Conservation (phyloP, 2,888 invertebrate species). For the Tetragonula carbonaria region DNA sequence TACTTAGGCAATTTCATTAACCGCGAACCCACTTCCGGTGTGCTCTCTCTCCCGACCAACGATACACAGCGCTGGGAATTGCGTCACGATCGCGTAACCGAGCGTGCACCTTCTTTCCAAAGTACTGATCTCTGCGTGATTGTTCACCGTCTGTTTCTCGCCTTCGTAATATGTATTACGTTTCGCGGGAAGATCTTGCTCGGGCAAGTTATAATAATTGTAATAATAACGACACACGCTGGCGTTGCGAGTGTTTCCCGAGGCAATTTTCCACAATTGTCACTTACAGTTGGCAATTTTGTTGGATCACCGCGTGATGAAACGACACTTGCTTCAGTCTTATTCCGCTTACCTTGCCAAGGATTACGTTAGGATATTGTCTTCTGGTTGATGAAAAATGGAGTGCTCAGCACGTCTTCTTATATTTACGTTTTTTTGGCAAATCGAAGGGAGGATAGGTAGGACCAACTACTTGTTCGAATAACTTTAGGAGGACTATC, state of each 20-base stretch:
- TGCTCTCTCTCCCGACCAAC: slow-evolving; percentile 18
- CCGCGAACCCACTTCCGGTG: slow-evolving; percentile 56
- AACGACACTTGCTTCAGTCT: too few species aligned
- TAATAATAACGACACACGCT: background rate
- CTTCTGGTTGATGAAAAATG: too few species aligned
- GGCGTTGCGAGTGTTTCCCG: background rate
- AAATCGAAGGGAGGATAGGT: too few species aligned
- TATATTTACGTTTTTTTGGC: too few species aligned
- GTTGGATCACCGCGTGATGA: too few species aligned
- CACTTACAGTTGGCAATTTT: background rate
- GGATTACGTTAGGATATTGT: too few species aligned
- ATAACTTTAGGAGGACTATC: too few species aligned
- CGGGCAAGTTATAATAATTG: background rate
- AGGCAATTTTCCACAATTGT: background rate
- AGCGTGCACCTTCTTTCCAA: slow-evolving; percentile 24
- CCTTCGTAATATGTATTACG: too few species aligned
- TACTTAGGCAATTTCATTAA: slow-evolving; percentile 68
- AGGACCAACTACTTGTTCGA: too few species aligned
- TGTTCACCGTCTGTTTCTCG: background rate
- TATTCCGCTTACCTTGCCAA: too few species aligned
- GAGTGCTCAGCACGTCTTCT: too few species aligned
- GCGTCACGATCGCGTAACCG: slow-evolving; percentile 41
- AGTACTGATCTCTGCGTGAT: background rate
- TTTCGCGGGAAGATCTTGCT: background rate
- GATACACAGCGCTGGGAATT: slow-evolving; percentile 31